These are phyloP conservation scores for Cacoxenus indagator DNA, from an alignment of 2,888 invertebrate species.

Conservation along the genomic window DNA sequence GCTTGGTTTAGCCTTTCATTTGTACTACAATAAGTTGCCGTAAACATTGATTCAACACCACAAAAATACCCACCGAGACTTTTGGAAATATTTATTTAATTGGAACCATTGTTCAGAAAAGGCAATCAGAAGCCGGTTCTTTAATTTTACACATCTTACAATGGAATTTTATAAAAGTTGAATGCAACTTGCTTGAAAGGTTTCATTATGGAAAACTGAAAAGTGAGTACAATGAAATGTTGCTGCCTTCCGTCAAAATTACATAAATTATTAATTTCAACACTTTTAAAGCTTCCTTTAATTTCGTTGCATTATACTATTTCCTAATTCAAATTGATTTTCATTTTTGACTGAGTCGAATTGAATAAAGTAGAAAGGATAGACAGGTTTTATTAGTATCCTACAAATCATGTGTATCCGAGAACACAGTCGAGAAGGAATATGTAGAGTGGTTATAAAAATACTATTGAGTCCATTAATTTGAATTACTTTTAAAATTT, in stretches of 20 bases:
- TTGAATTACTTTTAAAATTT: conserved; percentile 50
- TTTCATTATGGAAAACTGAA: not conserved
- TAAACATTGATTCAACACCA: no score
- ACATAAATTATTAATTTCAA: conserved; percentile 42
- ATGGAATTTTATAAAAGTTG: not conserved
- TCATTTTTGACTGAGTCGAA: conserved; percentile 28
- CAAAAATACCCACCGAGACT: no score
- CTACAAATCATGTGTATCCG: no score
- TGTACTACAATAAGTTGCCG: no score
- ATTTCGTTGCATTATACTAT: conserved; percentile 43
- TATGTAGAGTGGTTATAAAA: no score
- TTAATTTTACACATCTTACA: not conserved
- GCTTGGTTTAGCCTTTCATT: no score
- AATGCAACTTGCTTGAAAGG: conserved; percentile 4
- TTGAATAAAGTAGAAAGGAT: not conserved
- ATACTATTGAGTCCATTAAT: conserved; percentile 53
- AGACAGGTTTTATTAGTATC: not conserved
- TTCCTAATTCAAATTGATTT: conserved; percentile 62
- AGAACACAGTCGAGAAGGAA: no score
- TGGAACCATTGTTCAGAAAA: not conserved
- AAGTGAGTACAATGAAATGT: not conserved
- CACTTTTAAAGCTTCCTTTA: conserved; percentile 51
- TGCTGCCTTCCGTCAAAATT: conserved; percentile 59
- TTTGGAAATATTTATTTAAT: not conserved
- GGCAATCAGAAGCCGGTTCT: not conserved